Conservation (phyloP, 2,113 vertebrate genomes). For the Lutjanus erythropterus region DNA sequence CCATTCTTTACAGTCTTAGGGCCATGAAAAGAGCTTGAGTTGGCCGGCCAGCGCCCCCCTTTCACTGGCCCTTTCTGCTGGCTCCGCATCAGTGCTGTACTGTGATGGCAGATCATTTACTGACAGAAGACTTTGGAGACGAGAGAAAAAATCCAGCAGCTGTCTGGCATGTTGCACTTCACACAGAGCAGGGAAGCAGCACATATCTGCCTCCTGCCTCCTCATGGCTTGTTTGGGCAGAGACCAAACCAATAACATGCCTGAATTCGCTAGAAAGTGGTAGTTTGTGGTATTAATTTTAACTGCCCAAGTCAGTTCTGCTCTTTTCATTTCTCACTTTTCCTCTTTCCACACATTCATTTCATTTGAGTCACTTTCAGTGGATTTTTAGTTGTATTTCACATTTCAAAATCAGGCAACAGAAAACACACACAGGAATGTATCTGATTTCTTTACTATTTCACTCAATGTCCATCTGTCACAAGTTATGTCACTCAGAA, state of each 20-base stretch:
- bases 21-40: neutral
- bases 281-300: neutral
- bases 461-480: neutral
- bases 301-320: neutral
- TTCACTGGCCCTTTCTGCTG: neutral
- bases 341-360: neutral
- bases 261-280: neutral
- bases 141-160: neutral
- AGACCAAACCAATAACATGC: neutral
- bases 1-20: neutral
- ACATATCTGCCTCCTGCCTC: neutral
- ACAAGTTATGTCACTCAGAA: neutral
- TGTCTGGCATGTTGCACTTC: neutral
- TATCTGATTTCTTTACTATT: neutral
- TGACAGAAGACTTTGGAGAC: slow-evolving; percentile 9
- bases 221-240: neutral
- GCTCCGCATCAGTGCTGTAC: neutral
- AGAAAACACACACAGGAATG: neutral
- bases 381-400: neutral
- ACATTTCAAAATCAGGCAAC: neutral
- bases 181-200: neutral
- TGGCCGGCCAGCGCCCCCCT: neutral
- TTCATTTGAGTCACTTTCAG: neutral
- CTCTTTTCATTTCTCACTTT: neutral
- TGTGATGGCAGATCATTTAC: slow-evolving; percentile 20